Base-by-base conservation (phyloP, 1,140 invertebrate genomes). In the Cyphomyrmex costatus region DNA sequence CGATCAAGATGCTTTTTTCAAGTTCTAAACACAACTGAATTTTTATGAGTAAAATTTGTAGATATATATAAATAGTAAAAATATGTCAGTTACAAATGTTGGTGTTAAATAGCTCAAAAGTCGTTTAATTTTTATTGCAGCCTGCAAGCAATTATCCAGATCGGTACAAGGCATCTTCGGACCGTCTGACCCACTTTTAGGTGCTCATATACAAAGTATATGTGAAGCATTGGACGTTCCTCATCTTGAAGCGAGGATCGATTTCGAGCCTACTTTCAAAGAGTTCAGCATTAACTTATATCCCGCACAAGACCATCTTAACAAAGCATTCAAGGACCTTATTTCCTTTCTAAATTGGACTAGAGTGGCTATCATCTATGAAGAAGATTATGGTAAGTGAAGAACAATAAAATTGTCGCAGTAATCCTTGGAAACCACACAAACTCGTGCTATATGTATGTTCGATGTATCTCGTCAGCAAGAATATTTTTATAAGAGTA, bases 301-400 rank as follows among this genome's bases (percentile, higher is more conserved):
- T 95, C 98, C 98, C 0, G 97, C 98, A 21, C 97, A 98, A 89
- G 96, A 97, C 80, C 96, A 98, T 77, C 96, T 99, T 89, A 98
- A 98, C 93, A 95, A 96, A 70, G 98, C 98, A 0, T 98, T 98
- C 94, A 96, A 97, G 79, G 98, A 99, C 92, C 96, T 99, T 63
- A 98, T 99, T 95, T 95, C 96, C 30, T 98, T 98, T 93, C 96
- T 99, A 46, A 98, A 99, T 93, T 99, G 98, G 98, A 98, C 98
- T 8, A 97, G 97, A 95, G 98, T 99, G 88, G 98, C 98, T 0
- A 98, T 99, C 86, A 97, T 99, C 49, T 99, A 99, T 92, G 98
- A 99, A 94, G 98, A 98, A 92, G 97, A 98, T 93, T 97, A 97
- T 89, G 97, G 97, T 98, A 93, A 96, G 96, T 95, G 63, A 49